Evolutionary conservation across 2,888 invertebrate genomes (phyloP).

Genomic region (Cybosia mesomella): DNA sequence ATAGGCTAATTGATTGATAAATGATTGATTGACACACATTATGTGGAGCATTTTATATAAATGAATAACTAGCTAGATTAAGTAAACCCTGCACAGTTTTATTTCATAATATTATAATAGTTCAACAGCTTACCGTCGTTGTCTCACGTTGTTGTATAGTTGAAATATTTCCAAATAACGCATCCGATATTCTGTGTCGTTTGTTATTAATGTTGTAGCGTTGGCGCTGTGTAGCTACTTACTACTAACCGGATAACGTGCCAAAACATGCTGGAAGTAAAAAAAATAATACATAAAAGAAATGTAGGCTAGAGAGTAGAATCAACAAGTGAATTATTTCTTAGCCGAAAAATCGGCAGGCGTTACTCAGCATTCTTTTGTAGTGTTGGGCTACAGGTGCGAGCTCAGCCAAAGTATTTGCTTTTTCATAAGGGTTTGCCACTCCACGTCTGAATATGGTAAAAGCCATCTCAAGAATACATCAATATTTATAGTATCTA

Average conservation of each 20-base stretch:
- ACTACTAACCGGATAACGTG: constrained; percentile 54
- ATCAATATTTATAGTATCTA: constrained; percentile 57
- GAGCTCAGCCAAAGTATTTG: constrained; percentile 63
- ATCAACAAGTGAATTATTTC: constrained; percentile 84
- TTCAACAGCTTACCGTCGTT: neutral
- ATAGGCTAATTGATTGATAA: too few species aligned
- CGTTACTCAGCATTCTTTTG: constrained; percentile 78
- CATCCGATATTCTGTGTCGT: constrained; percentile 30
- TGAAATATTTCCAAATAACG: constrained; percentile 26
- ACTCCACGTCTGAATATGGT: constrained; percentile 50
- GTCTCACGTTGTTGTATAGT: constrained; percentile 9
- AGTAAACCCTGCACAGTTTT: too few species aligned
- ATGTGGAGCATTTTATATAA: too few species aligned
- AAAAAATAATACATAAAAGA: constrained; percentile 71
- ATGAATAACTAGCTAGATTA: too few species aligned
- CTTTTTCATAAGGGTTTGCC: constrained; percentile 66
- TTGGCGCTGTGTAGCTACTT: constrained; percentile 31
- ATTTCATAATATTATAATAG: too few species aligned
- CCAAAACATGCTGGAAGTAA: constrained; percentile 58
- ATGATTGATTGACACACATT: too few species aligned
- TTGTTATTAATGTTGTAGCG: constrained; percentile 34
- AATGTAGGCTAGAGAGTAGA: constrained; percentile 65
- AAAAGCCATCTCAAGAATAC: constrained; percentile 53
- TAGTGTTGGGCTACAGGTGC: constrained; percentile 77
- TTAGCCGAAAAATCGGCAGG: constrained; percentile 78